Base-by-base conservation (phyloP, 2,888 invertebrate genomes). In the Tipula vernalis region DNA sequence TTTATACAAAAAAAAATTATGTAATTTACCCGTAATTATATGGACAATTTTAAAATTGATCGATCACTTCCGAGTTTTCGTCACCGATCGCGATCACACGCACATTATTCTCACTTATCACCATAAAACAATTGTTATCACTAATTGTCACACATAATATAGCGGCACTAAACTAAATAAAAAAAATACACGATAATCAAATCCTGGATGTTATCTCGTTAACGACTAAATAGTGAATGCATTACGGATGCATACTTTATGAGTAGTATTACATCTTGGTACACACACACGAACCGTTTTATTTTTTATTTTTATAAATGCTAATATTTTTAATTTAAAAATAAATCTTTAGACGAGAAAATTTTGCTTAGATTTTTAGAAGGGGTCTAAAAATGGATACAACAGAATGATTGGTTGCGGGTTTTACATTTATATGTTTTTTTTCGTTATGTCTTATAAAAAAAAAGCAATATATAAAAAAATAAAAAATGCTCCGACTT, bases 141-240 rank as follows among this genome's bases (percentile, higher is more conserved):
- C 51, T 57, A 57, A 47, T 28, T 28, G 13, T 0, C 15, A 51
- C 3, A 51, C 51, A 51, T 15, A 51, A 0, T 5, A 12, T 44
- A 12, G 44, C 1, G 0, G 28, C 28, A 28, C 28, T 28, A 28
- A 28, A 28, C 2, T 28, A 28, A 28, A 28, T 47, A 47, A 47
- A 28, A 28, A 28, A 28, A 1, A 28, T 28, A 57, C 51, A 57
- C 51, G 15, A 57, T 15, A 18, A 57, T 5, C 3, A 44, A 44
- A 57, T 84, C 5, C 8, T 84, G 39, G 90, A 90, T 91, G 90
- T 90, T 90, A 88, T 90, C 91, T 90, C 90, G 89, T 91, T 91
- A 91, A 90, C 90, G 90, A 90, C 91, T 90, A 90, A 91, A 91
- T 89, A 90, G 90, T 90, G 90, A 91, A 91, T 91, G 91, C 91